These are phyloP conservation scores for Petrolisthes manimaculis DNA, from an alignment of 2,888 invertebrate genomes.

Conservation along the genomic window DNA sequence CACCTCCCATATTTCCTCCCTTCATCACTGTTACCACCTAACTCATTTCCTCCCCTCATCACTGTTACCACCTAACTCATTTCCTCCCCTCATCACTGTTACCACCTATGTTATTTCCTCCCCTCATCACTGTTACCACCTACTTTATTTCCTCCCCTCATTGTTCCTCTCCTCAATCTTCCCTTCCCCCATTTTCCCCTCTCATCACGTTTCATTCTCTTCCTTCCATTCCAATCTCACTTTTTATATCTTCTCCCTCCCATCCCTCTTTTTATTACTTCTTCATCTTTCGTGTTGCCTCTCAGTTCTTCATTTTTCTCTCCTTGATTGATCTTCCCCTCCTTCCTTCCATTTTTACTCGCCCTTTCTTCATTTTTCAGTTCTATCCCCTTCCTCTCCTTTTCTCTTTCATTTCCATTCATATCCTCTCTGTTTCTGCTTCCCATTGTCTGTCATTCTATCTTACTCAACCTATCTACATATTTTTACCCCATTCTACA, in stretches of 20 bases:
- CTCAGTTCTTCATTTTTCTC: background rate
- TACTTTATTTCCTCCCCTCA: too few relatives aligned
- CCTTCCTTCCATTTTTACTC: background rate
- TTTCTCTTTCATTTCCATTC: too few relatives aligned
- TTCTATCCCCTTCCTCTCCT: too few relatives aligned
- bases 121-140: background rate
- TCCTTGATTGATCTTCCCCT: background rate
- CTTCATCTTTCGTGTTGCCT: background rate
- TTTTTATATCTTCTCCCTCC: background rate
- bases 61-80: background rate
- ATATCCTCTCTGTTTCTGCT: too few relatives aligned
- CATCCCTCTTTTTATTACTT: background rate
- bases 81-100: too few relatives aligned
- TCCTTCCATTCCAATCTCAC: background rate
- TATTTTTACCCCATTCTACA: background rate
- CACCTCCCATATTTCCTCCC: background rate
- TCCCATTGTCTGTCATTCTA: too few relatives aligned
- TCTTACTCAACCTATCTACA: too few relatives aligned
- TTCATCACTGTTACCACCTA: background rate
- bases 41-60: background rate
- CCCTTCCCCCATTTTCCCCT: too few relatives aligned
- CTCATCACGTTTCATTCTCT: too few relatives aligned
- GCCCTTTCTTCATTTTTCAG: too few relatives aligned
- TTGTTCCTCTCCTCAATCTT: too few relatives aligned
- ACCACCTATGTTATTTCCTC: background rate